Percentiles rank a stretch among this genome's conserved stretches.
Conservation (phyloP, 2,888 invertebrate genomes). For the Molanna angustata region DNA sequence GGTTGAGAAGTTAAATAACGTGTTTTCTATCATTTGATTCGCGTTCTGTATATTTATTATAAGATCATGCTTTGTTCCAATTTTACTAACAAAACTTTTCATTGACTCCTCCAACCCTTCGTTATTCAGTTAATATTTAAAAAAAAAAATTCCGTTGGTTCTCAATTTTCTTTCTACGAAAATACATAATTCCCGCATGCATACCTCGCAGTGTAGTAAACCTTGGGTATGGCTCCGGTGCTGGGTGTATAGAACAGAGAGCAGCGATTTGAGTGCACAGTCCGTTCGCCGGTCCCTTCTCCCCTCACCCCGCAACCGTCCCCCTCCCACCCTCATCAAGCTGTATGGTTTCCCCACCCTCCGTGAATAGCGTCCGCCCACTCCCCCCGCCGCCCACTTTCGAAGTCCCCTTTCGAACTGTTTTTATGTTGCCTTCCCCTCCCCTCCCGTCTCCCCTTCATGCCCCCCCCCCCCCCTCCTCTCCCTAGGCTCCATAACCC, state of each 20-base stretch:
- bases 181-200: no score
- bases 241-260: slow-evolving; percentile 28
- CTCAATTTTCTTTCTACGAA: no score
- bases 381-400: slow-evolving; percentile 18
- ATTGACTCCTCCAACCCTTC: no score
- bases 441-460: slow-evolving; percentile 5
- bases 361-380: slow-evolving; percentile 27
- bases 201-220: no score
- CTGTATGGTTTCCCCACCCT: slow-evolving; percentile 26
- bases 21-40: no score
- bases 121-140: no score
- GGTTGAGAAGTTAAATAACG: no score
- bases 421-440: slow-evolving; percentile 30
- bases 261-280: slow-evolving; percentile 33
- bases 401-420: slow-evolving; percentile 32
- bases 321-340: slow-evolving; percentile 25
- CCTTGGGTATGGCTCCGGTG: no score
- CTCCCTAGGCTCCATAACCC: slow-evolving; percentile 14
- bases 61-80: no score
- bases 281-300: slow-evolving; percentile 29
- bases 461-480: slow-evolving; percentile 7
- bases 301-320: slow-evolving; percentile 17
- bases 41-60: no score
- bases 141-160: no score
- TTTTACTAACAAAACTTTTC: no score